Evolutionary conservation across 2,113 vertebrate species (phyloP).

Genomic region (Chaetodon trifascialis): DNA sequence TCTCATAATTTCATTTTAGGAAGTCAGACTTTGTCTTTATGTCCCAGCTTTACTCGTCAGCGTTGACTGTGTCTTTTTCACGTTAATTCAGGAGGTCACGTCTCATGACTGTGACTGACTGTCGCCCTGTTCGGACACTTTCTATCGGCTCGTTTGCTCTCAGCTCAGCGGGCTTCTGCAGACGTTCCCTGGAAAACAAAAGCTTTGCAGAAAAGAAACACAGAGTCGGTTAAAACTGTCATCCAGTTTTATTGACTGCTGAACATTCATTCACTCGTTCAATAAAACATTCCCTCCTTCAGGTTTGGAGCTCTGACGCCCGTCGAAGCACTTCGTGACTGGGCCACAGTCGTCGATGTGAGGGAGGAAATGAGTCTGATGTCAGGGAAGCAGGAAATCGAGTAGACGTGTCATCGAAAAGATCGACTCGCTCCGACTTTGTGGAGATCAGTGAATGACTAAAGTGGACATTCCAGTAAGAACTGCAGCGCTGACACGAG

Average conservation of each 20-base stretch:
- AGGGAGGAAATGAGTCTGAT: neutral
- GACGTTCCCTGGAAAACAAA: no score
- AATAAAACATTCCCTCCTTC: slow-evolving; percentile 51
- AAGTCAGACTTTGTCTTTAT: no score
- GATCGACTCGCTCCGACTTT: neutral
- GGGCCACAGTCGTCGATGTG: slow-evolving; percentile 36
- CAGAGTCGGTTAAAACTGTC: slow-evolving; percentile 36
- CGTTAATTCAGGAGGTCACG: no score
- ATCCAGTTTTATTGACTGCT: slow-evolving; percentile 76
- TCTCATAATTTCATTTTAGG: no score
- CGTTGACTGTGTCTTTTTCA: no score
- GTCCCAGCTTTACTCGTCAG: no score
- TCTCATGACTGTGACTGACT: no score
- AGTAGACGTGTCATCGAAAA: neutral
- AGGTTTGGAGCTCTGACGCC: slow-evolving; percentile 51
- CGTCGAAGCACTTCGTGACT: slow-evolving; percentile 21
- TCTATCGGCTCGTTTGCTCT: no score
- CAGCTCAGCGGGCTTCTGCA: no score
- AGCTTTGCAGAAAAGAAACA: neutral
- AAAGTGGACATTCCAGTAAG: slow-evolving; percentile 6
- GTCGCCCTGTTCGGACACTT: no score
- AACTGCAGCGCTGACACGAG: slow-evolving; percentile 4
- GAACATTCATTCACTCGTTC: slow-evolving; percentile 59
- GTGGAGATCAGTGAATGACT: neutral
- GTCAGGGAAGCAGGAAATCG: neutral